Evolutionary conservation across 2,888 invertebrate genomes (phyloP), one percentile per base, ranked within the genome.

Genomic region (Erebia aethiops): DNA sequence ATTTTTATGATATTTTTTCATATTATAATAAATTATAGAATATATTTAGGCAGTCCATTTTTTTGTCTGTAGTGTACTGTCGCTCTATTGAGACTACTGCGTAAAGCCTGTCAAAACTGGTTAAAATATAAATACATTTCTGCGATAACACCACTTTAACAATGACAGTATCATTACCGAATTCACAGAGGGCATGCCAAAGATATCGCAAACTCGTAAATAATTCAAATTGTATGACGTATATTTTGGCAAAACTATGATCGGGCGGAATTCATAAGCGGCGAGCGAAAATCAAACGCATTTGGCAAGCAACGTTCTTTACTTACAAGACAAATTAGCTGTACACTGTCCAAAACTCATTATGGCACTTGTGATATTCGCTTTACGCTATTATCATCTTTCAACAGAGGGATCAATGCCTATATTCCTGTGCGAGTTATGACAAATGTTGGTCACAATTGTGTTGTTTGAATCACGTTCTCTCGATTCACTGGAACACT

Each of bases 401-500:
- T 76, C 75, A 67, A 61, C 21, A 63, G 63, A 71, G 58, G 71
- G 56, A 74, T 69, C 72, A 78, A 73, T 71, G 76, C 73, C 76
- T 74, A 76, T 77, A 75, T 75, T 74, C 70, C 78, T 73, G 62
- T 78, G 71, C 69, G 70, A 74, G 71, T 75, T 77, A 75, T 78
- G 76, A 78, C 75, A 78, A 76, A 75, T 75, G 67, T 67, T 61
- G 51, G 61, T 71, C 73, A 73, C 73, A 75, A 78, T 77, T 75
- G 73, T 75, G 73, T 74, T 74, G 73, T 71, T 71, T 74, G 75
- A 73, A 72, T 72, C 75, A 69, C 71, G 78, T 81, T 80, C 75
- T 78, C 79, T 79, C 77, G 73, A 77, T 78, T 79, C 76, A 76
- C 82, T 88, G 89, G 89, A 86, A 75, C 71, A 35, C 67, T 65